These are phyloP conservation scores for Psittacula derbiana DNA, from an alignment of 2,797 vertebrate species.

Conservation along the genomic window DNA sequence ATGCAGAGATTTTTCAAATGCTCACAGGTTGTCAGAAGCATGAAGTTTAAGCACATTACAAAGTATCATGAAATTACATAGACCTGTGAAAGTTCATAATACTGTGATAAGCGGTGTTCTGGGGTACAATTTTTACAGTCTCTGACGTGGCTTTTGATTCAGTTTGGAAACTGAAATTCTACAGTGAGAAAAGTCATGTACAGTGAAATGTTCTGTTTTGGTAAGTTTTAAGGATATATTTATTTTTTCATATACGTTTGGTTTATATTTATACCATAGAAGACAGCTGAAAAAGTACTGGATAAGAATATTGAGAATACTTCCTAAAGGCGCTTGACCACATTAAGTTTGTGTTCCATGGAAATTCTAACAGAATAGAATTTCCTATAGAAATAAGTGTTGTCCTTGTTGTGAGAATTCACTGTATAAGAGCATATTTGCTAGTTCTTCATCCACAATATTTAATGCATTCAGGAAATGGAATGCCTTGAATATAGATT, in stretches of 20 bases:
- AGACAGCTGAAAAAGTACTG: neutral
- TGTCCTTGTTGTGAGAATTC: neutral
- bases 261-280: neutral
- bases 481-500: neutral
- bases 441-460: neutral
- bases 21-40: neutral
- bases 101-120: neutral
- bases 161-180: neutral
- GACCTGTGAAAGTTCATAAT: neutral
- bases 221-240: neutral
- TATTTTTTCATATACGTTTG: neutral
- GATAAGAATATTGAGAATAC: neutral
- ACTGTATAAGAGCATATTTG: neutral
- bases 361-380: neutral
- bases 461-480: neutral
- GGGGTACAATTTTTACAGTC: neutral
- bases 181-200: neutral
- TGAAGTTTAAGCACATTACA: conserved; percentile 13
- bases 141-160: neutral
- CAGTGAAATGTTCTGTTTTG: neutral
- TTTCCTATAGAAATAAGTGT: neutral
- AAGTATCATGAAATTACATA: neutral
- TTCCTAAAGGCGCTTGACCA: neutral
- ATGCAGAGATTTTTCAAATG: neutral
- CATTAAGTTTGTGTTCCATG: neutral